Evolutionary conservation across 2,113 vertebrate species (phyloP).

Genomic region (Caracal caracal): DNA sequence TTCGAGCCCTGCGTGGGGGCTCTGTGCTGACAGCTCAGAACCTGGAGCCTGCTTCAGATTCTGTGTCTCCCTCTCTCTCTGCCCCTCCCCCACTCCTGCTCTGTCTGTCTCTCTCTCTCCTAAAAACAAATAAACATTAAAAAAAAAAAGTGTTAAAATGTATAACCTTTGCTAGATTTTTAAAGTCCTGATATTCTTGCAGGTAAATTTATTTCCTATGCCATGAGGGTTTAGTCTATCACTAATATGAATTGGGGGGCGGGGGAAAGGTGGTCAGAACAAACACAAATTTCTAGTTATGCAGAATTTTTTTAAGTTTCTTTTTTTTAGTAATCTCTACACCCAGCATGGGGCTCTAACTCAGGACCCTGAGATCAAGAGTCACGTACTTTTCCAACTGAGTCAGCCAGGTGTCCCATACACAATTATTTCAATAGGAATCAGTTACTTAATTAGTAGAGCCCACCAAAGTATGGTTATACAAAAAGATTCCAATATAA

Average conservation of each 20-base stretch:
- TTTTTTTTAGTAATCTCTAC: background rate
- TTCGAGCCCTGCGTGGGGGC: no score
- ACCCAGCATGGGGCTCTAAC: background rate
- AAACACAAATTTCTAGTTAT: background rate
- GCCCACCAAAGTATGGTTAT: background rate
- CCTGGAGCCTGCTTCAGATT: no score
- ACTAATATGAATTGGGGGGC: background rate
- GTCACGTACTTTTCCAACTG: background rate
- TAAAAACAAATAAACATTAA: no score
- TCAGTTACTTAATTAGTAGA: background rate
- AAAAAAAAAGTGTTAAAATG: background rate
- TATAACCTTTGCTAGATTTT: background rate
- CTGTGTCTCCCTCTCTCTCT: no score
- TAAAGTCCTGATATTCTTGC: background rate
- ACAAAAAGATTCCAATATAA: conserved; percentile 25
- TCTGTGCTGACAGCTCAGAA: no score
- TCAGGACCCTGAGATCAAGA: background rate
- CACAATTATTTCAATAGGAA: conserved; percentile 15
- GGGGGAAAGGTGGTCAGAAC: background rate
- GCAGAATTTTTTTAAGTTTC: background rate
- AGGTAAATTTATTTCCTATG: background rate
- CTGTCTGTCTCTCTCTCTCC: no score
- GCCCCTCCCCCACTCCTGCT: no score
- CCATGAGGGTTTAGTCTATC: background rate
- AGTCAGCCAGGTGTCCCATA: background rate